Percentiles rank a stretch among this genome's conserved stretches.
phyloP scores from a whole-genome alignment of 2,797 vertebrate genomes.

The Megaceryle alcyon region DNA sequence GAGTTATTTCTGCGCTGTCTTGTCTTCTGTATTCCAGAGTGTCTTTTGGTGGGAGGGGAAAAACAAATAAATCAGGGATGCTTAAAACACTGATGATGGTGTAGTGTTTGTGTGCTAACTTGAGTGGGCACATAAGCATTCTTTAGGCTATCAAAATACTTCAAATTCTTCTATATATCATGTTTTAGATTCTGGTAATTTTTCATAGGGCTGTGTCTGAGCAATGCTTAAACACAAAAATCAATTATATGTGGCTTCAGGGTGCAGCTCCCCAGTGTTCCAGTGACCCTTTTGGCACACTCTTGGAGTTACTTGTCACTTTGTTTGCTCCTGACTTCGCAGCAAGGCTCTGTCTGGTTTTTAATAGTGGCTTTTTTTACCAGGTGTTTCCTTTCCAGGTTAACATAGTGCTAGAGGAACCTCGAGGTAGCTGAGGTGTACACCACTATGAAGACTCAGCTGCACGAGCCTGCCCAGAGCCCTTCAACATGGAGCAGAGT shows the following conservation, averaged over 20 bases:
- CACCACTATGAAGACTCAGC: fast-evolving
- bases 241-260: neutral
- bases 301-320: neutral
- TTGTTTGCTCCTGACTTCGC: neutral
- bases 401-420: neutral
- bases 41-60: neutral
- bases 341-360: neutral
- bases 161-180: neutral
- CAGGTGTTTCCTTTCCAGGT: neutral
- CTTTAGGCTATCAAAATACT: neutral
- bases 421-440: neutral
- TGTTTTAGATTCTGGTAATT: neutral
- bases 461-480: neutral
- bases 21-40: neutral
- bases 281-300: neutral
- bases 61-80: neutral
- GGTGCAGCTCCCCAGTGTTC: neutral
- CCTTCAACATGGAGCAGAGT: neutral
- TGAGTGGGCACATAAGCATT: neutral
- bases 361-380: neutral
- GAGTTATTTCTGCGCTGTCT: neutral
- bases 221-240: neutral
- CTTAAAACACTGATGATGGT: neutral
- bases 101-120: neutral
- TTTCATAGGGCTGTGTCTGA: neutral